A percentile compares a stretch with the other conserved stretches of the same genome.
Conservation (phyloP, 2,113 vertebrate genomes). For the Chlamydotis undulata region DNA sequence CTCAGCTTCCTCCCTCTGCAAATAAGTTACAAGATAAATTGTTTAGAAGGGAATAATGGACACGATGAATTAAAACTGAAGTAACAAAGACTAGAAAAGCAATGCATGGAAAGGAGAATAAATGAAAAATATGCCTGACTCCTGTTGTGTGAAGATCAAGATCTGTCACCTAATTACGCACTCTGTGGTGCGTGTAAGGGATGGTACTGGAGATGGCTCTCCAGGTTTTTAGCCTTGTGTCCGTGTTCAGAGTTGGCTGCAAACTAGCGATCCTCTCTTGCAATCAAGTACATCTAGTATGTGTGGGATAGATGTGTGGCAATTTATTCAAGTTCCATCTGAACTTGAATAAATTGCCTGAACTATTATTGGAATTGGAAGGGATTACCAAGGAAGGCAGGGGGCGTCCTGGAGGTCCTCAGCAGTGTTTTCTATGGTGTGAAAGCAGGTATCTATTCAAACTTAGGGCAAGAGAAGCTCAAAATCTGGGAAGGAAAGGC, state of each 20-base stretch:
- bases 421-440: background rate
- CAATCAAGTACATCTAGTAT: background rate
- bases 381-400: background rate
- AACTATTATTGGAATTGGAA: background rate
- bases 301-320: background rate
- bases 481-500: background rate
- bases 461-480: background rate
- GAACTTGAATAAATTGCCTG: background rate
- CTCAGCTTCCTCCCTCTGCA: background rate
- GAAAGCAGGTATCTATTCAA: background rate
- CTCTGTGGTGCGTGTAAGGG: background rate
- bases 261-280: background rate
- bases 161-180: background rate
- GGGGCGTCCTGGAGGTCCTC: background rate
- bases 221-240: background rate
- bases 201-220: background rate
- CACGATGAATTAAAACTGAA: background rate
- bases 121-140: background rate
- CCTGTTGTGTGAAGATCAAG: background rate
- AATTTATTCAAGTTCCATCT: background rate
- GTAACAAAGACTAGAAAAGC: background rate
- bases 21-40: background rate
- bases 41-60: background rate
- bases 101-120: background rate
- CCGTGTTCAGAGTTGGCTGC: background rate